A percentile compares a stretch with the other conserved stretches of the same genome.
phyloP scores from a whole-genome alignment of 2,888 invertebrate genomes.

The Perizoma flavofasciatum region DNA sequence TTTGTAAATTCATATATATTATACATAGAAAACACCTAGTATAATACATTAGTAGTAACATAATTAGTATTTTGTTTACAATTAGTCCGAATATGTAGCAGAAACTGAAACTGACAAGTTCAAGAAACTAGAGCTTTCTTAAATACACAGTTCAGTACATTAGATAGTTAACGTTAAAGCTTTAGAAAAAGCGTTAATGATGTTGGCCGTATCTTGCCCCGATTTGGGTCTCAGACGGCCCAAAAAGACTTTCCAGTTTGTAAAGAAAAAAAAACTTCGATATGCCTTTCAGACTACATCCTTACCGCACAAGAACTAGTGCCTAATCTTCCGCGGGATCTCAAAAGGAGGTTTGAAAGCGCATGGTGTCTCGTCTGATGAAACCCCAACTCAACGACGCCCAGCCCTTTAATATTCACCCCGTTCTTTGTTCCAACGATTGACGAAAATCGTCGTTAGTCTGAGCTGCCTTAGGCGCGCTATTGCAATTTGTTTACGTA shows the following conservation, averaged over 20 bases:
- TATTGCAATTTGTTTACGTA: constrained; percentile 57
- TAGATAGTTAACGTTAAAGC: too few species aligned
- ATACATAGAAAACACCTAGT: too few species aligned
- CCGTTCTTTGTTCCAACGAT: constrained; percentile 74
- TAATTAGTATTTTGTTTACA: too few species aligned
- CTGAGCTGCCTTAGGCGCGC: constrained; percentile 45
- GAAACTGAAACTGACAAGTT: too few species aligned
- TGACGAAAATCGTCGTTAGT: constrained; percentile 75
- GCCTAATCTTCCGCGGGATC: constrained; percentile 81
- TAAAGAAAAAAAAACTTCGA: constrained; percentile 26
- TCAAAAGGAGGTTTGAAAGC: constrained; percentile 79
- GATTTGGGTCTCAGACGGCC: background rate
- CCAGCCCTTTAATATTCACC: constrained; percentile 77
- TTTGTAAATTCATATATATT: too few species aligned
- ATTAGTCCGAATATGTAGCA: too few species aligned
- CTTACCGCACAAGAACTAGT: constrained; percentile 70
- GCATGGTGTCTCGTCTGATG: constrained; percentile 75
- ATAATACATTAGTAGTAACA: too few species aligned
- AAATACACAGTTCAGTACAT: too few species aligned
- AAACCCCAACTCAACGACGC: constrained; percentile 75
- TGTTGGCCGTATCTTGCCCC: background rate
- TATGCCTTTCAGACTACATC: constrained; percentile 50
- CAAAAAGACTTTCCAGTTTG: constrained; percentile 11
- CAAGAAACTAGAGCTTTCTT: too few species aligned
- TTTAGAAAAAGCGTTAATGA: too few species aligned